These are phyloP conservation scores for Pyralis farinalis DNA, from an alignment of 2,888 invertebrate species.

Conservation along the genomic window DNA sequence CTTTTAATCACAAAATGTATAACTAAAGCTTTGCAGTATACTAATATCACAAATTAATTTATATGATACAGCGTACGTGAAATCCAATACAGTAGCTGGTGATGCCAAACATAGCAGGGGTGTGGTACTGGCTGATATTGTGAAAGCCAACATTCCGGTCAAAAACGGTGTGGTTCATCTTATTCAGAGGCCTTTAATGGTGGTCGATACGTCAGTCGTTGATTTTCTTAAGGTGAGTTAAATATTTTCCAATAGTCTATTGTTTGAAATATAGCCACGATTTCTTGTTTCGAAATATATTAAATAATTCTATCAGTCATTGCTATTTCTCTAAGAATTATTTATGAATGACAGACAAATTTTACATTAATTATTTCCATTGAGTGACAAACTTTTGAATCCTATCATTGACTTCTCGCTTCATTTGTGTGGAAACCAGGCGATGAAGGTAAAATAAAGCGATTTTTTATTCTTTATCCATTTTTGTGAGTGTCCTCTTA, in stretches of 20 bases:
- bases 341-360: constrained; percentile 1
- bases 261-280: constrained; percentile 4
- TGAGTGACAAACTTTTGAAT: constrained; percentile 31
- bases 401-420: constrained; percentile 64
- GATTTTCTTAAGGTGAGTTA: constrained; percentile 89
- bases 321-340: not conserved
- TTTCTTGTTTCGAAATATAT: constrained; percentile 11
- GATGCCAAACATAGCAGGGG: constrained; percentile 90
- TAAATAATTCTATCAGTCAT: constrained; percentile 8
- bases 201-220: constrained; percentile 92
- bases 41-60: constrained; percentile 16
- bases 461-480: constrained; percentile 44
- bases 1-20: too few relatives aligned
- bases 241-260: constrained; percentile 6
- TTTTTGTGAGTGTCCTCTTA: constrained; percentile 56
- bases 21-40: too few relatives aligned
- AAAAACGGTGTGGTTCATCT: constrained; percentile 96
- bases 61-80: constrained; percentile 86
- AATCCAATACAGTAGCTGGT: constrained; percentile 90
- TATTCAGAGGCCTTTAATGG: constrained; percentile 94
- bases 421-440: constrained; percentile 74
- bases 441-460: constrained; percentile 72
- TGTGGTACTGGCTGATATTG: constrained; percentile 92
- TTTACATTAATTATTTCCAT: constrained; percentile 5
- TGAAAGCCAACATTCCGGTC: constrained; percentile 94